Evolutionary conservation across 2,888 invertebrate genomes (phyloP), one percentile per base, ranked within the genome.

Genomic region (Meteorus cinctellus): DNA sequence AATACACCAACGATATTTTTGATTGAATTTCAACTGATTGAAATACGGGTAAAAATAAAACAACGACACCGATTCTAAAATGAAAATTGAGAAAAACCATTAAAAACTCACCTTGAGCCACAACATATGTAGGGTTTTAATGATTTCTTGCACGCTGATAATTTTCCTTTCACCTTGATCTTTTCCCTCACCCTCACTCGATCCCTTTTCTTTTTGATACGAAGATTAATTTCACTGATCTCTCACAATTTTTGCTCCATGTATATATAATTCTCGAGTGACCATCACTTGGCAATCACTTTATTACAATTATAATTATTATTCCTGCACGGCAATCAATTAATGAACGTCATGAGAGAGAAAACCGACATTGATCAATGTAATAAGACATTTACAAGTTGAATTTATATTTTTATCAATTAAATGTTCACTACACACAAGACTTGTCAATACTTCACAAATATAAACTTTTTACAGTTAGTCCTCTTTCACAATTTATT

Each of bases 71-170:
- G 65, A 24, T 31, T 51, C 0, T 55, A 70, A n/a, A 60, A 14
- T 45, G 72, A 10, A 62, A 62, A 41, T 41, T 41, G 12, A 12
- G 8, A 41, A 41, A 41, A 12, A 2, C 41, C 41, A 41, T 41
- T 41, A 12, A 41, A 41, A 65, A 80, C 82, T 82, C 78, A 82
- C 82, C 80, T 79, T 74, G 75, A 74, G 68, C 68, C 71, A 81
- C 84, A 83, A 85, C 87, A 87, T 86, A 82, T 85, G 85, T 84
- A 82, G 82, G 82, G 82, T 81, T 80, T 81, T 76, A 48, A 48
- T 36, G 55, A 71, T 62, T 27, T 41, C 71, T 29, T 14, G 45
- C 31, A 51, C 12, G 63, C 24, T 16, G 19, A 63, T 36, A 62
- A 63, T 31, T 34, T 24, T 63, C 29, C 31, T 63, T 31, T 63